Base-by-base conservation (phyloP, 1,140 invertebrate genomes). In the Lordiphosa collinella region DNA sequence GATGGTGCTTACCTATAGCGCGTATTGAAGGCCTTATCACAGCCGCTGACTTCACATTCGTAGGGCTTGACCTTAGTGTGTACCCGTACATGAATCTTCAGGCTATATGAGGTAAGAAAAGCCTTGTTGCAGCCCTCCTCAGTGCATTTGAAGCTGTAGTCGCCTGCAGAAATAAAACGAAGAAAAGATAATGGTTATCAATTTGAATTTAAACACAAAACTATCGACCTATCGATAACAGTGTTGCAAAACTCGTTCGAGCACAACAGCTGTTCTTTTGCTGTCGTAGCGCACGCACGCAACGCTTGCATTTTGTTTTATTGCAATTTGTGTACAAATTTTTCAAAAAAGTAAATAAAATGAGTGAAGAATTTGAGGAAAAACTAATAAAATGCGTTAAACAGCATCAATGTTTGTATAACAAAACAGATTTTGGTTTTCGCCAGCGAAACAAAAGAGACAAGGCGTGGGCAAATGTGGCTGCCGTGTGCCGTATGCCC, bases 11-110 rank as follows among this genome's bases (percentile, higher is more conserved):
- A 92, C 91, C 96, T 94, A 91, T 98, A 98, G 16, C 97, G 90
- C 51, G 97, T 99, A 89, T 97, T 98, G 90, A 98, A 98, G 43
- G 96, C 95, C 90, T 98, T 98, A 79, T 94, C 93, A 91, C 97
- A 99, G 41, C 91, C 93, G 56, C 91, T 91, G 59, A 94, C 92
- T 48, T 91, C 92, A 80, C 94, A 95, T 84, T 94, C 93, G 88
- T 96, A 98, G 8, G 95, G 95, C 92, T 97, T 97, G 43, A 97
- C 93, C 91, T 98, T 97, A 0, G 97, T 98, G 90, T 99, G 97
- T 49, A 98, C 96, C 71, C 97, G 91, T 53, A 97, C 93, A 90
- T 98, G 97, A 70, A 98, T 97, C 91, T 98, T 98, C 53, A 98
- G 90, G 90, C 96, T 97, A 90, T 98, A 98, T 29, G 95, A 98